phyloP scores from a whole-genome alignment of 2,797 vertebrate species.

The Danio kyathit region DNA sequence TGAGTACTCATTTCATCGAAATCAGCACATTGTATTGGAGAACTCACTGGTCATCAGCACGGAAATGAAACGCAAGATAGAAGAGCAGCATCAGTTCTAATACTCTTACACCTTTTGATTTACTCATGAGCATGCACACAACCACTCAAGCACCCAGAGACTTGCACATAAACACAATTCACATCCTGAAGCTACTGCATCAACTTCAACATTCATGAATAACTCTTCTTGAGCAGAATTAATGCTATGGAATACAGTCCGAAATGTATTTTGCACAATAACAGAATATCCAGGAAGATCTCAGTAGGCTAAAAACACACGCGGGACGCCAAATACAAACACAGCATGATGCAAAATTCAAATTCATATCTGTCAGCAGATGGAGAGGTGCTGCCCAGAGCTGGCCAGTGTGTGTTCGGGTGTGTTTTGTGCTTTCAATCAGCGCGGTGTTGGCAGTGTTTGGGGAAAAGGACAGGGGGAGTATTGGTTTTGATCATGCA shows the following conservation, averaged over 20 bases:
- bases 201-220: neutral
- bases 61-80: slow-evolving; percentile 63
- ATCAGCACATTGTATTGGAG: slow-evolving; percentile 65
- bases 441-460: slow-evolving; percentile 72
- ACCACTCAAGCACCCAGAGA: neutral
- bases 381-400: slow-evolving; percentile 45
- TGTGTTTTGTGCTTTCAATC: slow-evolving; percentile 63
- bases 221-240: neutral
- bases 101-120: slow-evolving; percentile 28
- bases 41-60: slow-evolving; percentile 33
- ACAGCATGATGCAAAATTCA: slow-evolving; percentile 49
- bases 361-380: slow-evolving; percentile 50
- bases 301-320: slow-evolving; percentile 53
- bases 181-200: neutral
- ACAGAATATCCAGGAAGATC: slow-evolving; percentile 42
- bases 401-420: slow-evolving; percentile 30
- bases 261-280: slow-evolving; percentile 18
- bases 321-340: slow-evolving; percentile 48
- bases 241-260: neutral
- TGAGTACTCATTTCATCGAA: slow-evolving; percentile 68
- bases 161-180: neutral
- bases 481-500: slow-evolving; percentile 43
- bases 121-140: slow-evolving; percentile 6
- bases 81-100: slow-evolving; percentile 41
- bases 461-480: slow-evolving; percentile 64